These are phyloP conservation scores for Falco punctatus DNA, from an alignment of 2,113 vertebrate genomes.

Conservation along the genomic window DNA sequence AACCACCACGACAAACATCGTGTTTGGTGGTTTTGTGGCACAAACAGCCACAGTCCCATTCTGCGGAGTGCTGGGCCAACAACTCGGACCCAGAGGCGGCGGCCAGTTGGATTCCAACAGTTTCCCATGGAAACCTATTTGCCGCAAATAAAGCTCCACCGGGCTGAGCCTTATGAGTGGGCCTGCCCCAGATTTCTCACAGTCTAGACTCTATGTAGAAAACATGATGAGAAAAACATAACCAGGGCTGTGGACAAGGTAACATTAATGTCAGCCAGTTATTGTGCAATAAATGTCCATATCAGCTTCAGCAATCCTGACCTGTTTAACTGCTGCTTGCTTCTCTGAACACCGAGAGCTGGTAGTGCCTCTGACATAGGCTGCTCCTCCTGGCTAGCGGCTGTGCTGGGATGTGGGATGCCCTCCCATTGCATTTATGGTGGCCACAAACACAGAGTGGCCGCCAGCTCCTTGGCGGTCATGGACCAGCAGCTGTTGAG, in stretches of 20 bases:
- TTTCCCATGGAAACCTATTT: not conserved
- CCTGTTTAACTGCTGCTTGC: not conserved
- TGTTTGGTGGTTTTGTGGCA: not conserved
- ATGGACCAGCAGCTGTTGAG: not conserved
- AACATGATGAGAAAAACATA: conserved; percentile 45
- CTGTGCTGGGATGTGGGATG: not conserved
- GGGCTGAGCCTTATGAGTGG: not conserved
- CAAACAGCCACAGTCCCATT: not conserved
- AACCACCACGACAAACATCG: not conserved
- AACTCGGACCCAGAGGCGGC: not conserved
- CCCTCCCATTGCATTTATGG: not conserved
- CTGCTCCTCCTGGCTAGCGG: not conserved
- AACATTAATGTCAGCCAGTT: not conserved
- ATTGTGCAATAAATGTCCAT: not conserved
- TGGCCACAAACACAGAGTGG: fast-evolving
- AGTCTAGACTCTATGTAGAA: conserved; percentile 3
- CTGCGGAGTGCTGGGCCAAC: not conserved
- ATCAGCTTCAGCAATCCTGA: not conserved
- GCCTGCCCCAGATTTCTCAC: conserved; percentile 24
- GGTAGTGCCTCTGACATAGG: not conserved
- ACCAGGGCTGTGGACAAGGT: not conserved
- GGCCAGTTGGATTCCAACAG: not conserved
- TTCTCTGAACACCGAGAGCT: not conserved
- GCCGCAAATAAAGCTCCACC: not conserved
- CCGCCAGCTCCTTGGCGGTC: fast-evolving